Percentiles rank a stretch among this genome's conserved stretches.
Conservation (phyloP, 1,140 invertebrate species). For the Zaprionus ornatus region DNA sequence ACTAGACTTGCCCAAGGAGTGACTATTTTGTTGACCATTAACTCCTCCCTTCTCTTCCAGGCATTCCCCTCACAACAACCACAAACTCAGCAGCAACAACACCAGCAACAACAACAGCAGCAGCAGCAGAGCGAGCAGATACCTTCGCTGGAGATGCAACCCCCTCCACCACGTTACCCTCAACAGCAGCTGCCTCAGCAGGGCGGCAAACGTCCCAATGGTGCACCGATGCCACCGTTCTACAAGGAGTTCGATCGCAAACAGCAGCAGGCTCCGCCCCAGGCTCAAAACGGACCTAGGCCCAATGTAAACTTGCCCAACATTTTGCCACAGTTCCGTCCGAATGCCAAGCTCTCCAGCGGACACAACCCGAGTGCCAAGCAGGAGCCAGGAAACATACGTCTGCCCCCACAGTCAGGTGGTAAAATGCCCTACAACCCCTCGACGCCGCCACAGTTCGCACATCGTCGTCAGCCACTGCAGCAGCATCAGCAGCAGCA, state of each 20-base stretch:
- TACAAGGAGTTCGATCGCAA: slow-evolving; percentile 83
- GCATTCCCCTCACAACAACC: slow-evolving; percentile 61
- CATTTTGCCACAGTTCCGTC: slow-evolving; percentile 89
- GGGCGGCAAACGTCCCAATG: slow-evolving; percentile 53
- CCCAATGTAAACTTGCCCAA: slow-evolving; percentile 86
- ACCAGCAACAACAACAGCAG: slow-evolving; percentile 21
- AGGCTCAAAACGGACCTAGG: slow-evolving; percentile 78
- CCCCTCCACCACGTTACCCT: slow-evolving; percentile 64
- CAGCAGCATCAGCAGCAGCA: slow-evolving; percentile 47
- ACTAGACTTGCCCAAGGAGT: not conserved
- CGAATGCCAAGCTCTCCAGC: slow-evolving; percentile 87
- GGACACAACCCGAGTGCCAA: slow-evolving; percentile 83
- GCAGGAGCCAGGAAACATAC: slow-evolving; percentile 77
- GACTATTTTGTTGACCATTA: not conserved
- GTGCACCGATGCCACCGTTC: slow-evolving; percentile 77
- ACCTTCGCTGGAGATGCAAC: slow-evolving; percentile 72
- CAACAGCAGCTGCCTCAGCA: slow-evolving; percentile 45
- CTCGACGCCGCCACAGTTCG: slow-evolving; percentile 74
- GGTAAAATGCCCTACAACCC: slow-evolving; percentile 69
- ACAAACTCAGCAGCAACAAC: not conserved
- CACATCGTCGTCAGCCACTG: slow-evolving; percentile 45
- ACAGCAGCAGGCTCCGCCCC: not conserved
- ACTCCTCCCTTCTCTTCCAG: slow-evolving; percentile 26
- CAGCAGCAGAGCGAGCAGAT: slow-evolving; percentile 37
- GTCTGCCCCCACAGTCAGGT: slow-evolving; percentile 71